phyloP scores from a whole-genome alignment of 1,140 invertebrate species.

The Thaumetopoea pityocampa region DNA sequence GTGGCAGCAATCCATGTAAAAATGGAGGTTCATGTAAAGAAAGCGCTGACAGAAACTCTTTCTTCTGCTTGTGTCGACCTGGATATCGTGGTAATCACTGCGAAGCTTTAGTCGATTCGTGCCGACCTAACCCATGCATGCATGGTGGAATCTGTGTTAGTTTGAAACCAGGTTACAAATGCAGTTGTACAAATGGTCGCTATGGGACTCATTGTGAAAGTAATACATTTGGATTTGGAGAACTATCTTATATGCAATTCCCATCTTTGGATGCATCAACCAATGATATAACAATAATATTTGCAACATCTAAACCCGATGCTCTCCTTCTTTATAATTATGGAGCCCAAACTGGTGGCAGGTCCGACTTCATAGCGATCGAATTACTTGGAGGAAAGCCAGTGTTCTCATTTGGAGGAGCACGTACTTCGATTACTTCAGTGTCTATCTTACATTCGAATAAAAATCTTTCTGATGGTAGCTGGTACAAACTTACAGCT shows the following conservation, averaged over 20 bases:
- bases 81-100: slow-evolving; percentile 93
- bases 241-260: slow-evolving; percentile 93
- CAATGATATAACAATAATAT: slow-evolving; percentile 93
- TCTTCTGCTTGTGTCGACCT: slow-evolving; percentile 92
- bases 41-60: slow-evolving; percentile 88
- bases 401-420: slow-evolving; percentile 92
- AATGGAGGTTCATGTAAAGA: slow-evolving; percentile 94
- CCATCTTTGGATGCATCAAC: slow-evolving; percentile 88
- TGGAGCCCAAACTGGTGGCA: slow-evolving; percentile 88
- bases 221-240: slow-evolving; percentile 91
- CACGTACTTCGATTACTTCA: slow-evolving; percentile 89
- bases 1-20: slow-evolving; percentile 88
- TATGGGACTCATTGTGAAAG: slow-evolving; percentile 94
- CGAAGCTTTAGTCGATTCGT: slow-evolving; percentile 90
- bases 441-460: slow-evolving; percentile 80
- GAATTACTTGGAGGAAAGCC: slow-evolving; percentile 90
- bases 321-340: slow-evolving; percentile 94
- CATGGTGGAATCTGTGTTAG: slow-evolving; percentile 90
- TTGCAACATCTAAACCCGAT: slow-evolving; percentile 92
- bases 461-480: slow-evolving; percentile 86
- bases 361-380: slow-evolving; percentile 94
- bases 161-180: slow-evolving; percentile 89
- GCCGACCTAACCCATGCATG: slow-evolving; percentile 92
- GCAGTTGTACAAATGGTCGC: slow-evolving; percentile 90
- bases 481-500: slow-evolving; percentile 94